Conservation (phyloP, 2,113 vertebrate genomes). For the Capreolus pygargus region DNA sequence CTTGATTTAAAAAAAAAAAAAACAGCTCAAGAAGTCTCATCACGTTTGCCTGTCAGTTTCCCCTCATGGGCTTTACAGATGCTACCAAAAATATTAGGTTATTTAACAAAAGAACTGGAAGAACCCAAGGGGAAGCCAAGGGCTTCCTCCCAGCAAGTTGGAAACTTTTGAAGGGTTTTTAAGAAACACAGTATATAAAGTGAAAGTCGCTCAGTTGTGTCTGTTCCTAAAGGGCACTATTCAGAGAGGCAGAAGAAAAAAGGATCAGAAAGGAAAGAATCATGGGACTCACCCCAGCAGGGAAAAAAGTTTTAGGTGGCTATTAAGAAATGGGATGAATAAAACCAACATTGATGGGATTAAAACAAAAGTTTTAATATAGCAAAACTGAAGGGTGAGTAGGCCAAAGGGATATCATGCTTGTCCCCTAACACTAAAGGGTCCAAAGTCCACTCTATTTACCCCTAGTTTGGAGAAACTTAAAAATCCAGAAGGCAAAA, state of each 20-base stretch:
- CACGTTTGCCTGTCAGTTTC: not conserved
- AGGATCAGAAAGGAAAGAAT: not conserved
- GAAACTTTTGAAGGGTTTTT: not conserved
- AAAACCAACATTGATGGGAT: not conserved
- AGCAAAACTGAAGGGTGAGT: not conserved
- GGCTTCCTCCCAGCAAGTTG: not conserved
- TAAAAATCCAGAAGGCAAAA: not conserved
- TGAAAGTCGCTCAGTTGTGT: not conserved
- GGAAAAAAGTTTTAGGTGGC: not conserved
- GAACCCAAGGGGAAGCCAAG: no score
- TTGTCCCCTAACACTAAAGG: not conserved
- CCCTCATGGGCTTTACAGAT: not conserved
- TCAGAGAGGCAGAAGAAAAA: not conserved
- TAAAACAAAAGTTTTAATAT: not conserved
- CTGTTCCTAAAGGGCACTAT: not conserved
- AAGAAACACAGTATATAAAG: not conserved
- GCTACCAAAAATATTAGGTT: not conserved
- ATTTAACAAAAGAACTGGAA: not conserved
- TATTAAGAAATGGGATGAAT: not conserved
- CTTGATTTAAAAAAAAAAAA: not conserved
- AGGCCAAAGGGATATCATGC: not conserved
- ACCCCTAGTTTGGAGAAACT: not conserved
- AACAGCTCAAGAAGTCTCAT: not conserved
- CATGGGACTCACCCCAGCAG: not conserved
- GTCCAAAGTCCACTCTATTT: not conserved